Evolutionary conservation across 2,797 vertebrate species (phyloP).

Genomic region (Eremophila alpestris): DNA sequence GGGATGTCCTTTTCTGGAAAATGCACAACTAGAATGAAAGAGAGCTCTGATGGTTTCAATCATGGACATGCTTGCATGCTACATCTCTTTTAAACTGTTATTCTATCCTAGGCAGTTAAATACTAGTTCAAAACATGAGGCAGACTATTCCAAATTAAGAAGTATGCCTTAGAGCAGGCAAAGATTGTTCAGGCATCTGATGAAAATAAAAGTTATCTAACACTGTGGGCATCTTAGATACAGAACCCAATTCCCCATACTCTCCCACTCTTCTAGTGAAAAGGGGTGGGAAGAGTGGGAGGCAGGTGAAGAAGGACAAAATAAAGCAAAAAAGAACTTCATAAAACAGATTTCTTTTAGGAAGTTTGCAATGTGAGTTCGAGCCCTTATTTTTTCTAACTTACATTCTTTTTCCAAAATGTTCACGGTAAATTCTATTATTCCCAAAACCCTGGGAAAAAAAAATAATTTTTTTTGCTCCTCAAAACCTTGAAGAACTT

Average conservation of each 20-base stretch:
- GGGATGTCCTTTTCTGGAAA: background rate
- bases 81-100: background rate
- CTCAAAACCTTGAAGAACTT: background rate
- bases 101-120: background rate
- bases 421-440: background rate
- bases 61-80: background rate
- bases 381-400: background rate
- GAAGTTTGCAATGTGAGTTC: background rate
- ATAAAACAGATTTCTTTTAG: background rate
- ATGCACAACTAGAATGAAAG: background rate
- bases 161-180: background rate
- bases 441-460: background rate
- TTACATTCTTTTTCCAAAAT: background rate
- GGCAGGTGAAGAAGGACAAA: background rate
- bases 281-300: background rate
- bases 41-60: background rate
- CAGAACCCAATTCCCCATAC: background rate
- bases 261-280: background rate
- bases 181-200: background rate
- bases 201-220: slow-evolving; percentile 1
- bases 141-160: slow-evolving; percentile 3
- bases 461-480: background rate
- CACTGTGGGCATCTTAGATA: background rate
- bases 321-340: background rate
- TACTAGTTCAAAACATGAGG: background rate